Conservation (phyloP, 2,888 invertebrate species). For the Dorcus hopei region DNA sequence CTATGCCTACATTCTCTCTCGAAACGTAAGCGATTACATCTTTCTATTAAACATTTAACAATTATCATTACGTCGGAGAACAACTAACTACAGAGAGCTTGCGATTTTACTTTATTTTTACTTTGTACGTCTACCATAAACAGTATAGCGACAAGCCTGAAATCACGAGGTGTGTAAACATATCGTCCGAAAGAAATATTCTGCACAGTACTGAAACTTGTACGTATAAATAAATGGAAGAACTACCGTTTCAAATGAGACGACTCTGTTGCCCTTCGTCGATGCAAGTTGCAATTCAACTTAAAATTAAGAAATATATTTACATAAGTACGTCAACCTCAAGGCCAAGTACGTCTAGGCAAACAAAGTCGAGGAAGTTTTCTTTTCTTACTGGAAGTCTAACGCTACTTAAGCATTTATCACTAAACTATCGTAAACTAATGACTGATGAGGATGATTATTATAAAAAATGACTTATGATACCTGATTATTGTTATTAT, state of each 20-base stretch:
- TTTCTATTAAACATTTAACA: conserved; percentile 37
- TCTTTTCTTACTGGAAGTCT: conserved; percentile 30
- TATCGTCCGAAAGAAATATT: neutral
- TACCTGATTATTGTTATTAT: conserved; percentile 26
- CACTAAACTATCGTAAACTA: conserved; percentile 27
- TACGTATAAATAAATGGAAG: conserved; percentile 35
- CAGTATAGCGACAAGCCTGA: conserved; percentile 37
- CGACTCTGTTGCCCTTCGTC: conserved; percentile 14
- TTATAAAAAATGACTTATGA: conserved; percentile 23
- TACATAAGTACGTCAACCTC: conserved; percentile 21
- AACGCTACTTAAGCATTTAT: conserved; percentile 24
- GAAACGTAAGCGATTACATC: conserved; percentile 31
- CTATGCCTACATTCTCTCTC: conserved; percentile 35
- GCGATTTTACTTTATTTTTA: conserved; percentile 20
- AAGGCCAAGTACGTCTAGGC: conserved; percentile 13
- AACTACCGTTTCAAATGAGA: conserved; percentile 26
- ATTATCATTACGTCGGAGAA: conserved; percentile 27
- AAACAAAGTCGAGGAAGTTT: conserved; percentile 33
- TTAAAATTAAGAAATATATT: conserved; percentile 5
- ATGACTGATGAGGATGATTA: conserved; percentile 25
- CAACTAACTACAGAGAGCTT: conserved; percentile 30
- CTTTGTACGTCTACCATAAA: conserved; percentile 26
- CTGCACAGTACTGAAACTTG: neutral
- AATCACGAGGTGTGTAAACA: conserved; percentile 35
- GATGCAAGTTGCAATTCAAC: neutral